phyloP scores from a whole-genome alignment of 2,888 invertebrate genomes.

The Isoperla grammatica region DNA sequence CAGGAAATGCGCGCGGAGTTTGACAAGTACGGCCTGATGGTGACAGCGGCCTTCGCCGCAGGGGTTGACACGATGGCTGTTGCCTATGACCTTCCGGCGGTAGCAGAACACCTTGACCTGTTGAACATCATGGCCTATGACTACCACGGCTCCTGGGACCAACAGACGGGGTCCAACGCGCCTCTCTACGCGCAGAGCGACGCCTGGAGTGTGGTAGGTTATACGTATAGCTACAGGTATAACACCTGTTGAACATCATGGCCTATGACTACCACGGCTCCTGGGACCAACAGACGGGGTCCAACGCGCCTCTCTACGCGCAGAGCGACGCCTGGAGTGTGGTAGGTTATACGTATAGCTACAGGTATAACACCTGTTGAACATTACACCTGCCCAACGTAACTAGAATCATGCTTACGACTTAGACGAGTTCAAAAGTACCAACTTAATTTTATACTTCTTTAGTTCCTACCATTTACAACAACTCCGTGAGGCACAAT shows the following conservation, averaged over 20 bases:
- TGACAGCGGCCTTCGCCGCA: slow-evolving; percentile 13
- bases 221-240: neutral
- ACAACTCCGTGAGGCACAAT: no score
- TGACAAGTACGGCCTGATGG: slow-evolving; percentile 48
- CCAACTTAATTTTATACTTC: no score
- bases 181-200: slow-evolving; percentile 16
- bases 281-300: slow-evolving; percentile 30
- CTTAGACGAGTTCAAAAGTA: no score
- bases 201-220: slow-evolving; percentile 8
- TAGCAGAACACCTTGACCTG: slow-evolving; percentile 16
- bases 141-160: slow-evolving; percentile 25
- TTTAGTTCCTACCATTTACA: no score
- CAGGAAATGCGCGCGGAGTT: slow-evolving; percentile 70
- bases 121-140: slow-evolving; percentile 18
- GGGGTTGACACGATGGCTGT: slow-evolving; percentile 8
- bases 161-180: slow-evolving; percentile 32
- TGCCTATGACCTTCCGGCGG: slow-evolving; percentile 12
- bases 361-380: neutral
- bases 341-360: neutral
- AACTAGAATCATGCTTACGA: no score
- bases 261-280: slow-evolving; percentile 19
- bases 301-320: slow-evolving; percentile 29
- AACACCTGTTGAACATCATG: slow-evolving; percentile 13
- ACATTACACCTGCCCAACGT: no score
- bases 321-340: slow-evolving; percentile 4